Evolutionary conservation across 1,140 invertebrate species (phyloP).

Genomic region (Oryctes rhinoceros): DNA sequence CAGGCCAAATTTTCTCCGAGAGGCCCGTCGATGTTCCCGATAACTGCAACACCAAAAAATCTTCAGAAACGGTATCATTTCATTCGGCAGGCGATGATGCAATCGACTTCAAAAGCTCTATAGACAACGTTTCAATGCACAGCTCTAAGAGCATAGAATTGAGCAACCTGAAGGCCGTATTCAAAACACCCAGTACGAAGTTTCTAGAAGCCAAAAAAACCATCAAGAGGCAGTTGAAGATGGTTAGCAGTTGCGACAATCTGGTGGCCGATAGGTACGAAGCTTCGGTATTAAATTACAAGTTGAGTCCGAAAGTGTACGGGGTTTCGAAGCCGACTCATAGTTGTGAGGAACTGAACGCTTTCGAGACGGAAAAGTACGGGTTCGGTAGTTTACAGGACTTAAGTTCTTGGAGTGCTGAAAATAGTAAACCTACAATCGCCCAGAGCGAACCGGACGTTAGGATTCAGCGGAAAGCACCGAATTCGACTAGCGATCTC

Average conservation of each 20-base stretch:
- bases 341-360: slow-evolving; percentile 68
- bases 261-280: slow-evolving; percentile 49
- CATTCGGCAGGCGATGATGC: slow-evolving; percentile 47
- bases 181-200: slow-evolving; percentile 54
- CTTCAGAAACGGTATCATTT: slow-evolving; percentile 49
- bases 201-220: slow-evolving; percentile 51
- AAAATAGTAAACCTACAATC: slow-evolving; percentile 47
- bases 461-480: slow-evolving; percentile 48
- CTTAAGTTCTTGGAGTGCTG: slow-evolving; percentile 50
- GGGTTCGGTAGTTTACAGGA: slow-evolving; percentile 59
- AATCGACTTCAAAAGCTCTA: slow-evolving; percentile 56
- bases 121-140: slow-evolving; percentile 65
- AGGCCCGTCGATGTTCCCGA: slow-evolving; percentile 57
- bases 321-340: slow-evolving; percentile 61
- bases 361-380: slow-evolving; percentile 55
- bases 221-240: slow-evolving; percentile 50
- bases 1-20: slow-evolving; percentile 47
- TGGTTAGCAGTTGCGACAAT: slow-evolving; percentile 55
- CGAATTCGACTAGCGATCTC: not conserved
- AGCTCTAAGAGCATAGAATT: slow-evolving; percentile 65
- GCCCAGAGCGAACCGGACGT: slow-evolving; percentile 59
- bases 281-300: slow-evolving; percentile 56
- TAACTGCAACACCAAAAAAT: slow-evolving; percentile 43
- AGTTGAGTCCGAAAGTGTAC: slow-evolving; percentile 70
- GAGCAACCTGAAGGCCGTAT: slow-evolving; percentile 52